A percentile compares a stretch with the other conserved stretches of the same genome.
Conservation (phyloP, 2,797 vertebrate species). For the Clamator glandarius region DNA sequence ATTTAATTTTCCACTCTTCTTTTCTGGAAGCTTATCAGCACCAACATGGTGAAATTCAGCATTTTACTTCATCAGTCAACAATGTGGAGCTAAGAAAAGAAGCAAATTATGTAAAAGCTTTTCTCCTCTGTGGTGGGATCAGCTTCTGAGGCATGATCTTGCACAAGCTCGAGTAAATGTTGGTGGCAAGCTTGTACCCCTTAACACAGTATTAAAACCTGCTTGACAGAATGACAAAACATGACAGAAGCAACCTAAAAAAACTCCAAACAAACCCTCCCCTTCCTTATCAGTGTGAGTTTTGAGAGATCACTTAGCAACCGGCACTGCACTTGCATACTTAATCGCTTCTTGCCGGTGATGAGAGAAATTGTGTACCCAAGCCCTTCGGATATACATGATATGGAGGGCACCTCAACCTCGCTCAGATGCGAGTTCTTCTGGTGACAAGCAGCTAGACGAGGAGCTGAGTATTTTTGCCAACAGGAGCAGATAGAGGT, state of each 20-base stretch:
- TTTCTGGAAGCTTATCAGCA: background rate
- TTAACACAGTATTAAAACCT: background rate
- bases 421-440: background rate
- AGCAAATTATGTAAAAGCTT: background rate
- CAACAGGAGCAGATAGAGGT: background rate
- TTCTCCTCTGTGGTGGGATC: background rate
- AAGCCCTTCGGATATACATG: rapidly evolving
- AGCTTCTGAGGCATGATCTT: background rate
- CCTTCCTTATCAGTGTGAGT: background rate
- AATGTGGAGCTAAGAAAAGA: background rate
- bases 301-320: conserved; percentile 12
- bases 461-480: background rate
- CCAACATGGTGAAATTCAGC: background rate
- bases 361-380: background rate
- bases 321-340: background rate
- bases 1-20: background rate
- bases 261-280: background rate
- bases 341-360: background rate
- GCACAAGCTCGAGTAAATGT: rapidly evolving
- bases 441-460: background rate
- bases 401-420: rapidly evolving
- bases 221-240: background rate
- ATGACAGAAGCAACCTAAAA: background rate
- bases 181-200: background rate
- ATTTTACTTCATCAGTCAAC: background rate